Percentiles rank a stretch among this genome's conserved stretches.
Evolutionary conservation across 2,113 vertebrate species (phyloP).

Genomic region (Antechinus stuartii): DNA sequence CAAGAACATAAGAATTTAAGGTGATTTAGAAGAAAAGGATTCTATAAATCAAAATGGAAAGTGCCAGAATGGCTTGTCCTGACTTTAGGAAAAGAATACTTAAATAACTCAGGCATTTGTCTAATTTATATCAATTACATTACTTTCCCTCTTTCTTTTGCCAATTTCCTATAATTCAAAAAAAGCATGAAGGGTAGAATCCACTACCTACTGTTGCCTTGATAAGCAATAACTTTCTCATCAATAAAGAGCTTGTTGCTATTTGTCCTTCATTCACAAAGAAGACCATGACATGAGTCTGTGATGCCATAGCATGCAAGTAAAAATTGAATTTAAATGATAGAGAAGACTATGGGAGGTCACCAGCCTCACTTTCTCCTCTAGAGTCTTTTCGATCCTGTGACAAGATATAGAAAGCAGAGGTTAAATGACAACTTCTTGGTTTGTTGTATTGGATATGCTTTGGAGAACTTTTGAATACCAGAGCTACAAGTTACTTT

Average conservation of each 20-base stretch:
- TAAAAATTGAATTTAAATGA: no score
- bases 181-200: neutral
- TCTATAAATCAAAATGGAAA: neutral
- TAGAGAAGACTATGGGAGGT: no score
- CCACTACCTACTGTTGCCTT: slow-evolving; percentile 27
- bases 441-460: neutral
- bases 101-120: neutral
- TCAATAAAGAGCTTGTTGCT: neutral
- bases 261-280: no score
- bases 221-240: neutral
- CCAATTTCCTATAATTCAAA: neutral
- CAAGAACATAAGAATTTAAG: neutral
- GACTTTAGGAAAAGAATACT: neutral
- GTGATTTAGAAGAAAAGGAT: neutral
- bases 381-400: no score
- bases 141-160: neutral
- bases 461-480: neutral
- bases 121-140: neutral
- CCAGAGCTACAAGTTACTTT: neutral
- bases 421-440: neutral
- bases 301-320: no score
- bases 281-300: no score
- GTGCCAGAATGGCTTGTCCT: neutral
- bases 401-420: neutral
- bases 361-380: no score